phyloP scores from a whole-genome alignment of 2,113 vertebrate genomes.

The Hemichromis elongatus region DNA sequence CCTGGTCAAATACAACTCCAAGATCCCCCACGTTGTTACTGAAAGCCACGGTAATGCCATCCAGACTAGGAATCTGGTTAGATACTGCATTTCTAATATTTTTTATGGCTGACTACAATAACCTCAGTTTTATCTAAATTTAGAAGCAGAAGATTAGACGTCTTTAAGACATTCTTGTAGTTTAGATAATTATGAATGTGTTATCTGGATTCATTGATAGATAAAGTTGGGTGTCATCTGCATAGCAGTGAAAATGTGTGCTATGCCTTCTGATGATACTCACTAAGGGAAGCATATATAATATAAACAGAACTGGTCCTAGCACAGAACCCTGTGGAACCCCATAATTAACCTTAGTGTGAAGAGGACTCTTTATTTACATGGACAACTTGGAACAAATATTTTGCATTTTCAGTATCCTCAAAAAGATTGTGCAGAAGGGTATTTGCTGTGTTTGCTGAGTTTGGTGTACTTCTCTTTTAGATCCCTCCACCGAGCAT shows the following conservation, averaged over 20 bases:
- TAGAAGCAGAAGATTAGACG: not conserved
- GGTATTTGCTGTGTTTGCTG: not conserved
- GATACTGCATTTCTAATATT: not conserved
- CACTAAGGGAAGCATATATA: not conserved
- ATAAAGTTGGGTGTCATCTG: not conserved
- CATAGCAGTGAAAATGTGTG: not conserved
- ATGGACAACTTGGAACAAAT: not conserved
- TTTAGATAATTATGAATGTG: not conserved
- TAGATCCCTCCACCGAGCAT: constrained; percentile 98
- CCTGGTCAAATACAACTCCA: not conserved
- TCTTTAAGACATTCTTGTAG: not conserved
- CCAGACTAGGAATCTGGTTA: not conserved
- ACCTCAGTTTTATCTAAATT: not conserved
- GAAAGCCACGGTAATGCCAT: not conserved
- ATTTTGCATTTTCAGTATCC: not conserved
- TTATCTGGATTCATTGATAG: not conserved
- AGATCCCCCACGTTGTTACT: not conserved
- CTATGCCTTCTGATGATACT: not conserved
- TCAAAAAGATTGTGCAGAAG: fast-evolving
- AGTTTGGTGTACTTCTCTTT: not conserved
- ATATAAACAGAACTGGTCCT: not conserved
- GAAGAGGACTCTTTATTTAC: not conserved
- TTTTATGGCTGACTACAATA: not conserved
- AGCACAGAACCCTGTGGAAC: not conserved
- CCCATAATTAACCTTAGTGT: not conserved